Evolutionary conservation across 1,140 invertebrate species (phyloP), one percentile per base, ranked within the genome.

Genomic region (Heliconius nattereri): DNA sequence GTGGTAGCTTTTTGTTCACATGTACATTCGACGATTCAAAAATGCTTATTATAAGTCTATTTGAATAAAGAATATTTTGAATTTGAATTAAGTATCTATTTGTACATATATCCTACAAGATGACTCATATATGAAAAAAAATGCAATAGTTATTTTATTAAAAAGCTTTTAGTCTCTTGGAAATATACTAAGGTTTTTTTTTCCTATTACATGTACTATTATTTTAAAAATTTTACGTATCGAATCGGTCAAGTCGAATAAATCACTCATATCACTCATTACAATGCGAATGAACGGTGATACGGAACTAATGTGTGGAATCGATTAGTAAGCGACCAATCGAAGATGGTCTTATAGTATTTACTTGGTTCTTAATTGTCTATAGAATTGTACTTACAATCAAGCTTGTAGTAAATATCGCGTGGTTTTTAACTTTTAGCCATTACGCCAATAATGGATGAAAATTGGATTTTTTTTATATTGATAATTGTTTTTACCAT

Each of bases 301-400:
- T 70, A 75, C 60, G 73, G 72, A 79, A 79, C 78, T 40, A 79
- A 79, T 70, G 54, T 35, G n/a, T 32, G 57, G 70, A 71, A 79
- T 79, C 57, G 73, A 79, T 79, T 79, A 79, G 19, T 45, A 40
- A 75, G 54, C 74, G 26, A 79, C 73, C 60, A 79, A 75, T 79
- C 72, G 78, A 79, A 52, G 57, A 71, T 79, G 37, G 66, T 75
- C 40, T 26, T 37, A 20, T 52, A 71, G 32, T 78, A 73, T 75
- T 73, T 79, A 20, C 35, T 75, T 71, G 73, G 5, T 71, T 40
- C 20, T 75, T 75, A 71, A 79, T 75, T 75, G 54, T 9, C 16
- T 78, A 72, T 78, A 75, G 7, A 75, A 11, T 37, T 7, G 52
- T 40, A 75, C 29, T 19, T 37, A 37, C 57, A 57, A 35, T 60